phyloP scores from a whole-genome alignment of 2,797 vertebrate species.

The Coregonus suidteri region DNA sequence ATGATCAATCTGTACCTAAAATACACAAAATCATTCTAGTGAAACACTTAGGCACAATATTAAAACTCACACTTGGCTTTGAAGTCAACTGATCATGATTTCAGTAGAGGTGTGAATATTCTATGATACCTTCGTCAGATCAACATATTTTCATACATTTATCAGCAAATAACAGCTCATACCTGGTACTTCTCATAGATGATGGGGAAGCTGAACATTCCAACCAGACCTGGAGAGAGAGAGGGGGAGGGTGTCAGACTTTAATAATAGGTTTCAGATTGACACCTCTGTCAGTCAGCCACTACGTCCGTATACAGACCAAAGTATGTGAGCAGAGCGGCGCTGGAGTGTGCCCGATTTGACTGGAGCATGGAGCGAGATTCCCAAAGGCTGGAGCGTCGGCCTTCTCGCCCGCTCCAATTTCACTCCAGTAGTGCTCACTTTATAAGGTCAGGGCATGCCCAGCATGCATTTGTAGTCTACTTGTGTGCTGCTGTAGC shows the following conservation, averaged over 20 bases:
- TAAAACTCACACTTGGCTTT: neutral
- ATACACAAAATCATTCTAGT: slow-evolving; percentile 34
- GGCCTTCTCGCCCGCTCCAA: too few relatives aligned
- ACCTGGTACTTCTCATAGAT: slow-evolving; percentile 98
- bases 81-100: neutral
- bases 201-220: slow-evolving; percentile 90
- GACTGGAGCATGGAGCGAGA: too few relatives aligned
- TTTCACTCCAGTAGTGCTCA: too few relatives aligned
- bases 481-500: too few relatives aligned
- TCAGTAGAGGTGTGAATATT: too few relatives aligned
- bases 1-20: slow-evolving; percentile 90
- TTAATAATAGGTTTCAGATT: neutral
- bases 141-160: neutral
- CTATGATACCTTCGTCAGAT: neutral
- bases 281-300: too few relatives aligned
- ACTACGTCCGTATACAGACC: too few relatives aligned
- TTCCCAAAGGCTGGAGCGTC: too few relatives aligned
- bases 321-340: too few relatives aligned
- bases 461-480: too few relatives aligned
- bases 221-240: slow-evolving; percentile 83
- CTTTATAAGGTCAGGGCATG: too few relatives aligned
- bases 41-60: neutral
- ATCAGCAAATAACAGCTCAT: slow-evolving; percentile 22
- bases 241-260: neutral
- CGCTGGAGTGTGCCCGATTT: too few relatives aligned